A percentile compares a stretch with the other conserved stretches of the same genome.
phyloP scores from a whole-genome alignment of 1,140 invertebrate genomes.

The Lysiphlebus fabarum region DNA sequence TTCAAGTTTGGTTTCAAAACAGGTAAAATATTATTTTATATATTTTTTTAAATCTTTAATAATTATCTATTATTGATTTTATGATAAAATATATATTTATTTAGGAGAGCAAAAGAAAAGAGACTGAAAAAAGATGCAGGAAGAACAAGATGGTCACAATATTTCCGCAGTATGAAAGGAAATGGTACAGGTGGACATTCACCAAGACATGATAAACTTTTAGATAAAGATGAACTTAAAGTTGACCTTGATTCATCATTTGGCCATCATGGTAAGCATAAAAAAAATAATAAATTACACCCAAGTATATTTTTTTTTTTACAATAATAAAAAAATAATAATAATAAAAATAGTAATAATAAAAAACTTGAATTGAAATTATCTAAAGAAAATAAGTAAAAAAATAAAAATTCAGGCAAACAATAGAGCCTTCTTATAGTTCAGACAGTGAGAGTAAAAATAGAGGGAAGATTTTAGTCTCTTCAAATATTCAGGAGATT shows the following conservation, averaged over 20 bases:
- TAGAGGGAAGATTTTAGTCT: constrained; percentile 31
- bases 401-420: constrained; percentile 7
- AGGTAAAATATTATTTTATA: constrained; percentile 56
- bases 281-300: background rate
- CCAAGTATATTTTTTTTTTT: too few species aligned
- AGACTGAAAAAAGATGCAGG: constrained; percentile 97
- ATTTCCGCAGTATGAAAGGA: constrained; percentile 89
- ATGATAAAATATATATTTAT: constrained; percentile 21
- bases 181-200: constrained; percentile 64
- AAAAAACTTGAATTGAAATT: background rate
- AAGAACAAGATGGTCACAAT: constrained; percentile 93
- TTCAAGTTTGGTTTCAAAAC: constrained; percentile 98
- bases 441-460: constrained; percentile 19
- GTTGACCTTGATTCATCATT: constrained; percentile 80
- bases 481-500: constrained; percentile 54
- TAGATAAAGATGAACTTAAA: constrained; percentile 82
- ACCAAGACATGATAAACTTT: constrained; percentile 71
- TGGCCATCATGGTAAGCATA: constrained; percentile 74
- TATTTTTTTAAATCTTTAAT: background rate
- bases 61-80: background rate
- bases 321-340: background rate
- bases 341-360: background rate
- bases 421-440: constrained; percentile 2
- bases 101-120: constrained; percentile 93
- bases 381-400: background rate